Evolutionary conservation across 2,113 vertebrate species (phyloP).

Genomic region (Diglossa brunneiventris): DNA sequence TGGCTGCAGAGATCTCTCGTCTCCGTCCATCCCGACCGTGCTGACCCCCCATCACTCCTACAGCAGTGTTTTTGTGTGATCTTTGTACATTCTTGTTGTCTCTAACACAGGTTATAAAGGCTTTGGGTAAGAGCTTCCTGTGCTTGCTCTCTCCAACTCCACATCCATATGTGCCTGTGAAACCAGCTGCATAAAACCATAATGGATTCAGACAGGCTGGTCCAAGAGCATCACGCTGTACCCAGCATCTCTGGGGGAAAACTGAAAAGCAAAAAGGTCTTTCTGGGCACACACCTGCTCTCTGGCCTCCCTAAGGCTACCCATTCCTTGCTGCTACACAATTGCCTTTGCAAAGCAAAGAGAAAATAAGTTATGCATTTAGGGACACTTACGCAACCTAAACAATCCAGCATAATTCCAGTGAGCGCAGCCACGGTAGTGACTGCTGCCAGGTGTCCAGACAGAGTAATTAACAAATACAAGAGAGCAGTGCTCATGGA

Average conservation of each 20-base stretch:
- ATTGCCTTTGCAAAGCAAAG: not conserved
- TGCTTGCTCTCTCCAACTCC: not conserved
- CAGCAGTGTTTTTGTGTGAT: not conserved
- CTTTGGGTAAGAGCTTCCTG: not conserved
- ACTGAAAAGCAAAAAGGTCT: not conserved
- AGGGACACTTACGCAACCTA: not conserved
- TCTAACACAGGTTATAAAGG: not conserved
- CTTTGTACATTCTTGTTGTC: not conserved
- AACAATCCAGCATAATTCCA: not conserved
- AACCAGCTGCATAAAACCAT: not conserved
- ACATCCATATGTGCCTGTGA: not conserved
- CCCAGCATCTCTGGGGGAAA: not conserved
- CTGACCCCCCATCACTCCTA: too few species aligned
- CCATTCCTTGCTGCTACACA: not conserved
- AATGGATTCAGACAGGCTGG: not conserved
- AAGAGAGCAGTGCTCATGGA: not conserved
- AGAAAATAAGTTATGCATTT: not conserved
- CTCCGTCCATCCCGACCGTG: too few species aligned
- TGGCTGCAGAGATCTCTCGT: too few species aligned
- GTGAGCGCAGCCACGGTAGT: not conserved
- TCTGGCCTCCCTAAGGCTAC: not conserved
- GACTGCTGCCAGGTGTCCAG: not conserved
- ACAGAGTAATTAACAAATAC: not conserved
- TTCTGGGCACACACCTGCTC: not conserved
- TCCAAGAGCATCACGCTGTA: rapidly evolving